These are phyloP conservation scores for Dasysyrphus albostriatus DNA, from an alignment of 2,888 invertebrate species.

Conservation along the genomic window DNA sequence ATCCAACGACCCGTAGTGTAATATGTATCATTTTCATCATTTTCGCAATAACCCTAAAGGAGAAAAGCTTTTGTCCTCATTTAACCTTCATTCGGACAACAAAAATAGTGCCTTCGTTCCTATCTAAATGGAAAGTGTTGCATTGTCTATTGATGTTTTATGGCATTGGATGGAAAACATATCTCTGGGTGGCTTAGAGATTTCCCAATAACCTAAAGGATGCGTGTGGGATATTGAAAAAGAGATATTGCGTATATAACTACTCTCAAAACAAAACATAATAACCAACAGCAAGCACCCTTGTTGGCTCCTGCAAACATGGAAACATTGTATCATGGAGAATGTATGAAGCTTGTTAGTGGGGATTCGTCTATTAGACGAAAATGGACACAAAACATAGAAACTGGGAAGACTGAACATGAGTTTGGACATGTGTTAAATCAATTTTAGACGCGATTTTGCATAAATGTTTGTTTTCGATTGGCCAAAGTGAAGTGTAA, in stretches of 20 bases:
- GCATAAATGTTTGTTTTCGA: conserved; percentile 3
- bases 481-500: not conserved
- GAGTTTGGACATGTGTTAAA: conserved; percentile 43
- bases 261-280: conserved; percentile 1
- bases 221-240: conserved; percentile 31
- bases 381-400: conserved; percentile 28
- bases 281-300: not conserved
- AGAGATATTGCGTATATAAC: not conserved
- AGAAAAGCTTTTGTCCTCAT: conserved; percentile 42
- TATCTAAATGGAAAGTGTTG: not conserved
- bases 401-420: conserved; percentile 35
- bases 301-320: conserved; percentile 11
- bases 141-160: conserved; percentile 5
- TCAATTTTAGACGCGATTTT: conserved; percentile 33
- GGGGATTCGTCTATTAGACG: conserved; percentile 4
- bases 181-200: conserved; percentile 32
- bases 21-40: not conserved
- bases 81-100: conserved; percentile 42
- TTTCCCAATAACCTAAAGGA: conserved; percentile 43
- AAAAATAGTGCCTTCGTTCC: conserved; percentile 11
- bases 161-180: not conserved
- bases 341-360: conserved; percentile 22
- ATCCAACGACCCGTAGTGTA: not conserved
- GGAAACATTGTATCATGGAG: conserved; percentile 14
- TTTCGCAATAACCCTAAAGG: not conserved